Evolutionary conservation across 2,888 invertebrate species (phyloP).

Genomic region (Oxytorus armatus): DNA sequence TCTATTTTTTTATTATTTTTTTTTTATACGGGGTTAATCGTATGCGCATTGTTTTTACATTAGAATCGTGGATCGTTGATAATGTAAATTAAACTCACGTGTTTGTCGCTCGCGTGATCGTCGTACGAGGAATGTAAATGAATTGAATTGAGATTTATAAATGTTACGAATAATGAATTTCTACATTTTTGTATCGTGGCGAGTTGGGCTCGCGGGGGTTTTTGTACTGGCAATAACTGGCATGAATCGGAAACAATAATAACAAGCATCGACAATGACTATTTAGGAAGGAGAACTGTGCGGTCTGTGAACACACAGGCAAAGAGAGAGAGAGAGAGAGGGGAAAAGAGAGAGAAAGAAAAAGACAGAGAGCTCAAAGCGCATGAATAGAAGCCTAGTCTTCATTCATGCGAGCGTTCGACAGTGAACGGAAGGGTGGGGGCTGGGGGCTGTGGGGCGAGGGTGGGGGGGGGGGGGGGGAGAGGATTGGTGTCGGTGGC

Average conservation of each 20-base stretch:
- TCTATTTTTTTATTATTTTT: too few relatives aligned
- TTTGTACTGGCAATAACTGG: conserved; percentile 24
- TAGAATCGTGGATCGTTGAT: too few relatives aligned
- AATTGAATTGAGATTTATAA: too few relatives aligned
- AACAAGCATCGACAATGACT: conserved; percentile 73
- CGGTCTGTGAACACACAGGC: conserved; percentile 71
- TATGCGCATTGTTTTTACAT: not conserved
- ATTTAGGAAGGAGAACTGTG: conserved; percentile 72
- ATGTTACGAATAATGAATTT: too few relatives aligned
- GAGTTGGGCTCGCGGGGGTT: too few relatives aligned
- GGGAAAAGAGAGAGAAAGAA: conserved; percentile 15
- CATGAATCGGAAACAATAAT: conserved; percentile 54
- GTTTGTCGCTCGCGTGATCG: too few relatives aligned
- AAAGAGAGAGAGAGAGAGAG: conserved; percentile 1
- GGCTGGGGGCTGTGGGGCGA: conserved; percentile 9
- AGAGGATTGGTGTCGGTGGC: conserved; percentile 53
- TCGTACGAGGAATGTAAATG: too few relatives aligned
- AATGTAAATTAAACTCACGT: too few relatives aligned
- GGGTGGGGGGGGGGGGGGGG: conserved; percentile 28
- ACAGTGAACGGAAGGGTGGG: conserved; percentile 33
- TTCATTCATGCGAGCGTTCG: conserved; percentile 78
- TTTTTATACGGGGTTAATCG: too few relatives aligned
- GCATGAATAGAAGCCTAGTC: conserved; percentile 79
- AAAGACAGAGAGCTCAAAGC: conserved; percentile 31
- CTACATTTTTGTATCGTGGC: too few relatives aligned